phyloP scores from a whole-genome alignment of 2,797 vertebrate genomes.

The Psittacula echo region DNA sequence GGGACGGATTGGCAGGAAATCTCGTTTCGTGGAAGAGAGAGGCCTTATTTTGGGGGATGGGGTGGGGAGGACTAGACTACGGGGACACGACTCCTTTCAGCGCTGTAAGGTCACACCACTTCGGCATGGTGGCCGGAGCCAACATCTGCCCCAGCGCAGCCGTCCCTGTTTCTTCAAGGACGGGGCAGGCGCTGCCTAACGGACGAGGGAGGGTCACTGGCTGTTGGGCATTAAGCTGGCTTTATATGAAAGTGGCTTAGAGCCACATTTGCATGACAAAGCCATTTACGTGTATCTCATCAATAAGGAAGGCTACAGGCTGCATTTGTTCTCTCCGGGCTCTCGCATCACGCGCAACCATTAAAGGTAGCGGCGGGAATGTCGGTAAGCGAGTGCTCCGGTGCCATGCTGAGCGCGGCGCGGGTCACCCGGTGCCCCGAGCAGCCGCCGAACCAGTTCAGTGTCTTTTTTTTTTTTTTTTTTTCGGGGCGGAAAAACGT shows the following conservation, averaged over 20 bases:
- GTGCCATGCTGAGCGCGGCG: neutral
- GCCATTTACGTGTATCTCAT: constrained; percentile 19
- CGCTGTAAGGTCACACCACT: neutral
- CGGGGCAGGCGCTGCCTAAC: neutral
- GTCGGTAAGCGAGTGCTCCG: neutral
- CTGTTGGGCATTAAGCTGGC: constrained; percentile 16
- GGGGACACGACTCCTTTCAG: neutral
- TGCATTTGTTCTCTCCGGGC: neutral
- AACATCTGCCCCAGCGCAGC: neutral
- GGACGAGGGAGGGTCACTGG: neutral
- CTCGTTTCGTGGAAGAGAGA: neutral
- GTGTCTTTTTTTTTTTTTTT: neutral
- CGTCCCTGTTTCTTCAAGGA: constrained; percentile 5
- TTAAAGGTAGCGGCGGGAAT: neutral
- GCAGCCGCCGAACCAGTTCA: neutral
- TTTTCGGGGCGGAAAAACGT: neutral
- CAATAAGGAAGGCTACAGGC: neutral
- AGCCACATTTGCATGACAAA: constrained; percentile 67
- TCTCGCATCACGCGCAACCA: neutral
- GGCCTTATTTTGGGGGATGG: neutral
- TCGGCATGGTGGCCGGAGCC: neutral
- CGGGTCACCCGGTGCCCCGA: neutral
- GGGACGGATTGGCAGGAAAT: neutral
- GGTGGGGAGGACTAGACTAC: neutral
- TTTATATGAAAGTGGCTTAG: constrained; percentile 50